phyloP scores from a whole-genome alignment of 1,140 invertebrate genomes.

The Leptopilina boulardi region DNA sequence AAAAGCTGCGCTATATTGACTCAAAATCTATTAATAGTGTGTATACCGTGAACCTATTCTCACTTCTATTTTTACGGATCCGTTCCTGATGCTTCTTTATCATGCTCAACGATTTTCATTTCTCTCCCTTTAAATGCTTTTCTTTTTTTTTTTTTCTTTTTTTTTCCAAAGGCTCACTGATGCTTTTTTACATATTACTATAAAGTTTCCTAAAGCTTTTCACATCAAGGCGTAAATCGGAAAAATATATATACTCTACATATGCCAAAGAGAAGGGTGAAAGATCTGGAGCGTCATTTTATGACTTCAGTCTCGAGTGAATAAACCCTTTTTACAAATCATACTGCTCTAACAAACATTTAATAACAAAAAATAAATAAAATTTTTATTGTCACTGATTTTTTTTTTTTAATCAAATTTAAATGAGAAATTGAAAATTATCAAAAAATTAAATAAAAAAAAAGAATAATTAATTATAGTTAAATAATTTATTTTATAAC shows the following conservation, averaged over 20 bases:
- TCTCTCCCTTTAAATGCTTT: slow-evolving; percentile 36
- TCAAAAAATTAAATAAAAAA: too few species aligned
- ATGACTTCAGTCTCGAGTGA: slow-evolving; percentile 25
- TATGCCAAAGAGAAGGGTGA: not conserved
- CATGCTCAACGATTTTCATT: slow-evolving; percentile 37
- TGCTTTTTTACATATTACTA: not conserved
- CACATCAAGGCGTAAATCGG: slow-evolving; percentile 2
- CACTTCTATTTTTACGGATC: slow-evolving; percentile 58
- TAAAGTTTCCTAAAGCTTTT: slow-evolving; percentile 3
- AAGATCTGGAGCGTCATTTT: slow-evolving; percentile 28
- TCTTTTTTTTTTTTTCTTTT: too few species aligned
- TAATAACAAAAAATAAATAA: not conserved
- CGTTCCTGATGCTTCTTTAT: slow-evolving; percentile 44
- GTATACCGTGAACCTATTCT: slow-evolving; percentile 53
- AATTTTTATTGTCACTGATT: too few species aligned
- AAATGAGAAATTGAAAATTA: too few species aligned
- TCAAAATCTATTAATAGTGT: slow-evolving; percentile 58
- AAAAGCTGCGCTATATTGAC: slow-evolving; percentile 54
- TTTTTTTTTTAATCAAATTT: too few species aligned
- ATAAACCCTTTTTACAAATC: slow-evolving; percentile 17
- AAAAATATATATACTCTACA: not conserved
- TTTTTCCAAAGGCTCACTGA: slow-evolving; percentile 35
- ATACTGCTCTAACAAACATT: not conserved
- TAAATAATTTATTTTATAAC: too few species aligned
- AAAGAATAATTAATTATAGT: too few species aligned